Conservation (phyloP, 2,797 vertebrate species). For the Neopelma chrysocephalum region DNA sequence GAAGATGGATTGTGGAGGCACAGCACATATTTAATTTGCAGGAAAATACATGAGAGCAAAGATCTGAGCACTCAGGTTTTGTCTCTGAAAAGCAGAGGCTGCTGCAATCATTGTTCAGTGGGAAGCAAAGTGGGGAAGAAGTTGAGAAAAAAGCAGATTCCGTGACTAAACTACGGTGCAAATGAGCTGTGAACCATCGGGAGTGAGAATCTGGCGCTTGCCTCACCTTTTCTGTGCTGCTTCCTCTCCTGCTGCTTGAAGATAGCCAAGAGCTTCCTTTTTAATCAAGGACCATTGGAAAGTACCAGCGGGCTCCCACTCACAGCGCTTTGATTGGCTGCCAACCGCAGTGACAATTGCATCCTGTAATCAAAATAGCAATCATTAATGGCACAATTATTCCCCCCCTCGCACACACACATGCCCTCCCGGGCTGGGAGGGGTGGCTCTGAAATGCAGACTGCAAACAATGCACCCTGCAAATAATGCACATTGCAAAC, state of each 20-base stretch:
- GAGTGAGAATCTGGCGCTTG: slow-evolving; percentile 15
- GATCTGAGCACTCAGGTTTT: neutral
- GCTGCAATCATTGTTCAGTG: neutral
- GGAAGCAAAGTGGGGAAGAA: neutral
- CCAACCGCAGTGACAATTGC: slow-evolving; percentile 66
- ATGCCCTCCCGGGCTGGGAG: neutral
- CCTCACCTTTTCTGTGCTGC: slow-evolving; percentile 13
- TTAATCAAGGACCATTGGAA: slow-evolving; percentile 68
- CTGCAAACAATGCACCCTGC: neutral
- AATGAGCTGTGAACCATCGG: slow-evolving; percentile 17
- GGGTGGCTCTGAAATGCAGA: neutral
- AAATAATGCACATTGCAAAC: neutral
- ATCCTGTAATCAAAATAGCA: slow-evolving; percentile 71
- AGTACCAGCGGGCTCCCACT: slow-evolving; percentile 62
- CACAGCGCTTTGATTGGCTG: slow-evolving; percentile 63
- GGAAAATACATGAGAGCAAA: neutral
- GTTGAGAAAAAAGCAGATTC: neutral
- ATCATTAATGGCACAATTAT: slow-evolving; percentile 61
- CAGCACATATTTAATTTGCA: neutral
- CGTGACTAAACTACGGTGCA: neutral
- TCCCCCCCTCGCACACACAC: neutral
- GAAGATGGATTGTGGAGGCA: neutral
- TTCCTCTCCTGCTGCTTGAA: slow-evolving; percentile 61
- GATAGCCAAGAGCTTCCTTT: slow-evolving; percentile 64
- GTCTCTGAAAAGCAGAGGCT: neutral